Evolutionary conservation across 1,140 invertebrate genomes (phyloP), one percentile per base, ranked within the genome.

Genomic region (Halesus radiatus): DNA sequence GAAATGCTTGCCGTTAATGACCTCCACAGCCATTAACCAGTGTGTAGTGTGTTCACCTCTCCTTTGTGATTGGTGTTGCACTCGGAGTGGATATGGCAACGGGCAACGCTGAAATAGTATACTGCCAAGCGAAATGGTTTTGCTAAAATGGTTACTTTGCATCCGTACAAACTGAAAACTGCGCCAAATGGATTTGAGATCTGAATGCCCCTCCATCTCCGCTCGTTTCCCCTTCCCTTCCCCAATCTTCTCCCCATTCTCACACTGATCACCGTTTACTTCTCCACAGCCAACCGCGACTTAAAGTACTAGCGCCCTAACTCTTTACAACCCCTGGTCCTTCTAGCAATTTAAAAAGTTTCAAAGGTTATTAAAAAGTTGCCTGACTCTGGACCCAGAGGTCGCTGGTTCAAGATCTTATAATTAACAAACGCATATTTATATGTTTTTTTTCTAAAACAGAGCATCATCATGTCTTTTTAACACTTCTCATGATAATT

Each of bases 171-270:
- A 76, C 58, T 76, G 75, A 37, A 62, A 45, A 76, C 58, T 76
- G 75, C 75, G 75, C 58, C 73, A 76, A 76, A 76, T 76, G 75
- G 75, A 76, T 76, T 76, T 50, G 54, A 3, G 20, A 52, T 75
- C 26, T 58, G 53, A 53, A 50, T 75, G 32, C 26, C 18, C 26
- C 45, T 68, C 37, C 32, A 8, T 56, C n/a, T 56, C 20, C 4
- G 54, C 22, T 37, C 52, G n/a, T 54, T 74, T 74, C 23, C 16
- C 68, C 22, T 50, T 74, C 52, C 29, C 20, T 54, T 73, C 50
- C 10, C 26, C 52, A 54, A n/a, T 54, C 22, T 74, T 56, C 22
- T n/a, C 50, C 50, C 18, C 37, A 50, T 50, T 23, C 32, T 13
- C 23, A 45, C n/a, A 50, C 68, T 72, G 68, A 50, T 72, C 23